A percentile compares a stretch with the other conserved stretches of the same genome.
phyloP scores from a whole-genome alignment of 1,140 invertebrate species.

The Asbolus verrucosus region DNA sequence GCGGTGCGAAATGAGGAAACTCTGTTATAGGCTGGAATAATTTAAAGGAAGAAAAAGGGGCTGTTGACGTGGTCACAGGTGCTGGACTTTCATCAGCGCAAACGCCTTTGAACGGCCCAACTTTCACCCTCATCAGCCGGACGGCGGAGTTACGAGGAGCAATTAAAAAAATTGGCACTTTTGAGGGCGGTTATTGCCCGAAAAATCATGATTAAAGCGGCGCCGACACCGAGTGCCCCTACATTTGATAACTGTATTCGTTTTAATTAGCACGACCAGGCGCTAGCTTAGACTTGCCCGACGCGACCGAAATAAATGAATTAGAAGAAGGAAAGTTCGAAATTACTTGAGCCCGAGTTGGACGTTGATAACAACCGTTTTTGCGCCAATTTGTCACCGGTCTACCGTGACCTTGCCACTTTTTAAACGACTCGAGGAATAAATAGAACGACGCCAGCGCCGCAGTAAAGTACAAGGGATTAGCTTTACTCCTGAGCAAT shows the following conservation, averaged over 20 bases:
- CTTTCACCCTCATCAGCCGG: constrained; percentile 14
- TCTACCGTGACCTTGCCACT: constrained; percentile 8
- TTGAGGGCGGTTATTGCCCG: not conserved
- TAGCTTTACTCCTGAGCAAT: constrained; percentile 31
- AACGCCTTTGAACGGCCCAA: not conserved
- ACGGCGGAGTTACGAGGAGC: not conserved
- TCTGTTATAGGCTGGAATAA: constrained; percentile 29
- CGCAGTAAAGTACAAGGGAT: constrained; percentile 32
- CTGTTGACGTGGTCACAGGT: constrained; percentile 37
- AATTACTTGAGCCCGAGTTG: constrained; percentile 23
- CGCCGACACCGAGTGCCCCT: not conserved
- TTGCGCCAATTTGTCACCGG: constrained; percentile 25
- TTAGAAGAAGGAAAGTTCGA: constrained; percentile 25
- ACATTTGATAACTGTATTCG: not conserved
- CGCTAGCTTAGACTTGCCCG: not conserved
- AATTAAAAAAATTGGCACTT: not conserved
- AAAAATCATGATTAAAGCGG: not conserved
- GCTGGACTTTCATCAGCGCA: constrained; percentile 16
- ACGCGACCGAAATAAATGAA: constrained; percentile 18
- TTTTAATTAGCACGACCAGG: constrained; percentile 4
- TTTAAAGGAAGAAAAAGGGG: constrained; percentile 27
- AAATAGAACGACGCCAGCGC: constrained; percentile 31
- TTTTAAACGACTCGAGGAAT: constrained; percentile 26
- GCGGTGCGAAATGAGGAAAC: constrained; percentile 32
- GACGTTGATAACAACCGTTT: constrained; percentile 37